Evolutionary conservation across 92 coral and sea anemone species (phyloP), one percentile per base, ranked within the genome.

Genomic region (Pocillopora meandrina): DNA sequence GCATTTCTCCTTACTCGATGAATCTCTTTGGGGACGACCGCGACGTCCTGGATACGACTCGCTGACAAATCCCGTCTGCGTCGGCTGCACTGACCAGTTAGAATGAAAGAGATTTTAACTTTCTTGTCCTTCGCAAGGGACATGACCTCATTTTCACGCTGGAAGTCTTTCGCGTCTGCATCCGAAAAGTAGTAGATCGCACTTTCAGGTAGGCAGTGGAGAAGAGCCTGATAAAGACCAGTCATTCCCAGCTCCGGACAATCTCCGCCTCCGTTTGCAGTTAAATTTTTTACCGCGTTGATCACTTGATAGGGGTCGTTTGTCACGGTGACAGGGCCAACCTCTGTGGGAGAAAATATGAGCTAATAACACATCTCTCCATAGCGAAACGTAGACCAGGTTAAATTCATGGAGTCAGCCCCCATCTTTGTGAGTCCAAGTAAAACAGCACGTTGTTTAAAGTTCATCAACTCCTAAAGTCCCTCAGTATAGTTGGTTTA

Each of bases 201-300:
- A 19, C 83, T 89, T 35, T 90, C 84, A 0, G 95, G 90, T 10
- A 82, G 68, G 63, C 92, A 80, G 86, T 86, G 76, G 72, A 82
- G 78, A 9, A 91, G 75, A 19, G 92, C 95, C 84, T 81, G 82
- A 81, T 78, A 85, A 79, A 91, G 86, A 66, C 90, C 95, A 23
- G 74, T 62, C 92, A 91, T 78, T 19, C 90, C 90, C 67, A 89
- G n/a, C 72, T 91, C 95, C 5, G 95, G 88, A 49, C 95, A 91
- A 36, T 91, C 95, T 4, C 88, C 92, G 15, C 95, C 92, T 6
- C 92, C 92, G 42, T 0, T 5, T 20, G 89, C 86, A 9, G 23
- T 59, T 55, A 91, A 80, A 21, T 47, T 65, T 61, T 82, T 89
- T 9, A 89, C 95, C 36, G 91, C 87, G 23, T 52, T 49, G 60